Evolutionary conservation across 2,113 vertebrate genomes (phyloP).

Genomic region (Lipotes vexillifer): DNA sequence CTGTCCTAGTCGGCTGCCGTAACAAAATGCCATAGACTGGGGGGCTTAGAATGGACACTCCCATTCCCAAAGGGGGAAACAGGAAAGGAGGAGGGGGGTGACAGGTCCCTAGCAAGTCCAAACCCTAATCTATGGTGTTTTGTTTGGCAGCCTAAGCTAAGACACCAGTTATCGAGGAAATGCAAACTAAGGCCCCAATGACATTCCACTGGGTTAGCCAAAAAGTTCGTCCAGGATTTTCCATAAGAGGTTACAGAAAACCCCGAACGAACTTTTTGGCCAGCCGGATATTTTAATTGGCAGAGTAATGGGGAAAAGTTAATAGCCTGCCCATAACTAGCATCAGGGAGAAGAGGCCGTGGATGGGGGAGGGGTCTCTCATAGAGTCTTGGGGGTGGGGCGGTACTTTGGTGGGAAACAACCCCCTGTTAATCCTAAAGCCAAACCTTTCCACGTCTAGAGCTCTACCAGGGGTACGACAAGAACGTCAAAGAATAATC

Average conservation of each 20-base stretch:
- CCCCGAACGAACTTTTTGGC: no score
- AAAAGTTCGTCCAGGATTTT: no score
- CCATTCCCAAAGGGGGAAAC: not conserved
- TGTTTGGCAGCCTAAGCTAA: not conserved
- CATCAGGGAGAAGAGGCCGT: not conserved
- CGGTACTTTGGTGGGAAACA: not conserved
- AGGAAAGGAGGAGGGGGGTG: not conserved
- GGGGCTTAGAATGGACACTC: not conserved
- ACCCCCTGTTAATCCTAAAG: not conserved
- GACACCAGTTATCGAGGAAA: not conserved
- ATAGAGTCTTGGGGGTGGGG: not conserved
- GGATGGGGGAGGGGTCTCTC: not conserved
- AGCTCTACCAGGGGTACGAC: no score
- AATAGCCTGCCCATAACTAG: not conserved
- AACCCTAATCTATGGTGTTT: not conserved
- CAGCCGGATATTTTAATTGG: not conserved
- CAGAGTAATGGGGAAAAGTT: not conserved
- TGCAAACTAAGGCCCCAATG: no score
- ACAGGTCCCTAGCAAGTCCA: not conserved
- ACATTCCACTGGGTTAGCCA: no score
- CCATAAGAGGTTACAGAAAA: no score
- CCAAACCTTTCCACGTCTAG: not conserved
- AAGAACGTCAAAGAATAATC: not conserved
- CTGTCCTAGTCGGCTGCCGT: no score
- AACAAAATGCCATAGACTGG: no score